Percentiles rank a stretch among this genome's conserved stretches.
These are phyloP conservation scores for Labeo rohita DNA, from an alignment of 2,113 vertebrate genomes.

Conservation along the genomic window DNA sequence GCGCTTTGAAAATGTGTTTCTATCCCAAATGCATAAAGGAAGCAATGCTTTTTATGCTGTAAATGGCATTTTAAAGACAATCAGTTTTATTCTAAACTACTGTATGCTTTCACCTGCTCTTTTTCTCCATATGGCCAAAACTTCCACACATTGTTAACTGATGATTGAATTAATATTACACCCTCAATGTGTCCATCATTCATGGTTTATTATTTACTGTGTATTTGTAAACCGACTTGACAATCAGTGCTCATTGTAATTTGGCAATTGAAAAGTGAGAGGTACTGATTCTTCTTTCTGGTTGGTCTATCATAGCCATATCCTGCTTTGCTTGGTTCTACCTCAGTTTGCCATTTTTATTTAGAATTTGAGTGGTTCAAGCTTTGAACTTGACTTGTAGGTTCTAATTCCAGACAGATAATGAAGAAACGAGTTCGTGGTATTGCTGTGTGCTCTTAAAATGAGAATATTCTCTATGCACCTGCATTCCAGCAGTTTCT, in stretches of 20 bases:
- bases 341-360: conserved; percentile 9
- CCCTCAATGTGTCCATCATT: neutral
- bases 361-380: neutral
- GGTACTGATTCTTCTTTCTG: neutral
- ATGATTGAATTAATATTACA: neutral
- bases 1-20: neutral
- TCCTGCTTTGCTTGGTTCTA: neutral
- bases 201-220: neutral
- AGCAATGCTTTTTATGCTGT: neutral
- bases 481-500: conserved; percentile 67
- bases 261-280: neutral
- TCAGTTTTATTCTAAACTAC: neutral
- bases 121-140: neutral
- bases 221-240: neutral
- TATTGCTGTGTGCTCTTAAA: conserved; percentile 25
- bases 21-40: neutral
- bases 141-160: neutral
- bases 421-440: neutral
- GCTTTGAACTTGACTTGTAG: conserved; percentile 16
- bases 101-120: neutral
- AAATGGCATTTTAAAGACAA: neutral
- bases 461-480: conserved; percentile 60
- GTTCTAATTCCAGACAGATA: neutral
- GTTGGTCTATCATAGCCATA: neutral
- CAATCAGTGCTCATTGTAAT: neutral